A percentile compares a stretch with the other conserved stretches of the same genome.
phyloP scores from a whole-genome alignment of 2,888 invertebrate genomes.

The Agriopis marginaria region DNA sequence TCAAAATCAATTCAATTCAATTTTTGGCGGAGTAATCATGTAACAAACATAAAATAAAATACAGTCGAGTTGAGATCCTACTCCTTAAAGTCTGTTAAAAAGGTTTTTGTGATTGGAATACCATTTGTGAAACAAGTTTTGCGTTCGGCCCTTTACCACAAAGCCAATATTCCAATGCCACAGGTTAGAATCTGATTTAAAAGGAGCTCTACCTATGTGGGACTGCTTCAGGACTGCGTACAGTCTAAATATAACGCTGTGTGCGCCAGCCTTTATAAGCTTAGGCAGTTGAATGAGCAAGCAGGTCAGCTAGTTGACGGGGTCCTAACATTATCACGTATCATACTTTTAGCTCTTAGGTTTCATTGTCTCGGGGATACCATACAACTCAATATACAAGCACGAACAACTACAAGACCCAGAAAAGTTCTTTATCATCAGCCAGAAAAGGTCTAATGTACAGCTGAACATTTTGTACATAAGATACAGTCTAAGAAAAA shows the following conservation, averaged over 20 bases:
- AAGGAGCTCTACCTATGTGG: neutral
- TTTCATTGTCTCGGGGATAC: neutral
- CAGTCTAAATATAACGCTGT: conserved; percentile 18
- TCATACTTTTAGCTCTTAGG: neutral
- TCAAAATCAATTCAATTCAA: too few species aligned
- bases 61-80: too few species aligned
- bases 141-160: neutral
- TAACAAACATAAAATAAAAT: too few species aligned
- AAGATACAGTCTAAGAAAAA: too few species aligned
- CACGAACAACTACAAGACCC: too few species aligned
- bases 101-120: too few species aligned
- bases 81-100: too few species aligned
- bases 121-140: neutral
- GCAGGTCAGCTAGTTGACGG: conserved; percentile 43
- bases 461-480: too few species aligned
- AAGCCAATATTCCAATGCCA: conserved; percentile 5
- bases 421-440: too few species aligned
- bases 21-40: too few species aligned
- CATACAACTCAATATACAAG: neutral
- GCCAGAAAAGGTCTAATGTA: too few species aligned
- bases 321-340: neutral
- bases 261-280: conserved; percentile 23
- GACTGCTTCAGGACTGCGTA: conserved; percentile 23
- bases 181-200: conserved; percentile 2
- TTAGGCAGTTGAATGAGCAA: conserved; percentile 52